Conservation (phyloP, 2,113 vertebrate genomes). For the Zonotrichia leucophrys region DNA sequence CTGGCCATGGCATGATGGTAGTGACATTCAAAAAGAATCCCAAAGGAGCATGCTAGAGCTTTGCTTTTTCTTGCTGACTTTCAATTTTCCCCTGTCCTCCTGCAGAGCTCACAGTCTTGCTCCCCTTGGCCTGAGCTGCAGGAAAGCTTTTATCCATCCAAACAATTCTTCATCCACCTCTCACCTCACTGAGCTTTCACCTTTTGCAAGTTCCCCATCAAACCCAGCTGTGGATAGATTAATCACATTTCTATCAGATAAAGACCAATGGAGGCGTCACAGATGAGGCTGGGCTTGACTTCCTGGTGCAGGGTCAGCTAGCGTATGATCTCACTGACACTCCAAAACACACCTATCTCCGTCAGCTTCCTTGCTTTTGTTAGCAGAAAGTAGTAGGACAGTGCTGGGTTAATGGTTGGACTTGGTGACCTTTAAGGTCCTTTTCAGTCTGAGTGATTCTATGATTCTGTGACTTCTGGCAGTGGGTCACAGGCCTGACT, state of each 20-base stretch:
- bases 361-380: neutral
- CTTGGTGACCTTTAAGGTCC: neutral
- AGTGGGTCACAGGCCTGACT: neutral
- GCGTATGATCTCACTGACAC: neutral
- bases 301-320: neutral
- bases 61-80: neutral
- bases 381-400: neutral
- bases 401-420: neutral
- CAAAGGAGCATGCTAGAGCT: neutral
- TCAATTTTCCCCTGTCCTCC: neutral
- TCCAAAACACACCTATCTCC: neutral
- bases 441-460: neutral
- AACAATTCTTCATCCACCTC: neutral
- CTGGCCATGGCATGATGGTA: neutral
- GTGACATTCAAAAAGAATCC: neutral
- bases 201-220: neutral
- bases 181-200: neutral
- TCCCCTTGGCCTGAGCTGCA: neutral
- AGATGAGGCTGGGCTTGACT: neutral
- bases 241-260: neutral
- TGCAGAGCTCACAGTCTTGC: neutral
- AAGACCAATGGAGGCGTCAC: conserved; percentile 9
- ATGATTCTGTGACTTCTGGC: neutral
- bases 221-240: neutral
- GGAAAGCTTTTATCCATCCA: neutral